Base-by-base conservation (phyloP, 2,797 vertebrate genomes). In the Pseudotriccus pelzelni region DNA sequence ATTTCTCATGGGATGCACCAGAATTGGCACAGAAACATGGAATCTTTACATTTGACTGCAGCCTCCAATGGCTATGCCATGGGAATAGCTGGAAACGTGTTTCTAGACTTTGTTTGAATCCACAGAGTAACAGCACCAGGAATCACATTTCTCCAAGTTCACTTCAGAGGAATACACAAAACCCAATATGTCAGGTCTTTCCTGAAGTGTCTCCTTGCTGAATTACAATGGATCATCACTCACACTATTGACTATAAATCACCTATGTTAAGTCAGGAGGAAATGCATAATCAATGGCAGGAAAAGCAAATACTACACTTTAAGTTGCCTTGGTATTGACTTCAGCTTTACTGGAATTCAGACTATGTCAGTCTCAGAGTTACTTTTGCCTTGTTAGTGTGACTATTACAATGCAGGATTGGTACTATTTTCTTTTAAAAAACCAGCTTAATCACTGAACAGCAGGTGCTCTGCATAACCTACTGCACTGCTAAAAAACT, bases 271-370 rank as follows among this genome's bases (percentile, higher is more conserved):
- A 84, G 32, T 49, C 28, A 28, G 64, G 53, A 78, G 78, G 37
- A 96, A 95, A 90, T 22, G 20, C 39, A 82, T 25, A 89, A 92
- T 94, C 83, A 74, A 36, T 96, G 73, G 50, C 73, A 94, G 79
- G 87, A 94, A 80, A 84, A 78, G 62, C 52, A 95, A 96, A 94
- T 92, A 23, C 50, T 86, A 67, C 34, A 62, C 19, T 91, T 92
- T 28, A 77, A 78, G 53, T 73, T 89, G 56, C 59, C 80, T 68
- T 46, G 18, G 28, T 64, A 83, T 81, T 83, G 88, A 94, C 67
- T 93, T 76, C 67, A 37, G 25, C 27, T 77, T 94, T 87, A 87
- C 81, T 84, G 70, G 62, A 91, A 83, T 80, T 82, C 68, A 37
- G 32, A 41, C 16, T 41, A 1, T 50, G 28, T 66, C 66, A 63